Conservation (phyloP, 2,113 vertebrate species). For the Marmota flaviventris region DNA sequence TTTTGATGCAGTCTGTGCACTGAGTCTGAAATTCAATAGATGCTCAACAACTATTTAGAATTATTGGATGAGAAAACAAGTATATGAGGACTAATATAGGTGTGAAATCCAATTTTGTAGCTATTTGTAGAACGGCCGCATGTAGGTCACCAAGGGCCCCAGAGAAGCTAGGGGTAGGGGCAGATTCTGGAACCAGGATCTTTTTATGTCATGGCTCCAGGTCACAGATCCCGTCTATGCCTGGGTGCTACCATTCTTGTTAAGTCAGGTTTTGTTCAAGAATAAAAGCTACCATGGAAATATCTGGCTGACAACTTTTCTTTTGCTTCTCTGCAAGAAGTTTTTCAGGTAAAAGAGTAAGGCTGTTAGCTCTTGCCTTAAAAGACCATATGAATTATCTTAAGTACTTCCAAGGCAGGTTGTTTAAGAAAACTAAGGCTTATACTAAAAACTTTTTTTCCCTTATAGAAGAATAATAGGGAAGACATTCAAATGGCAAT, state of each 20-base stretch:
- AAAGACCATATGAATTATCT: conserved; percentile 66
- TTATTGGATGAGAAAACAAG: not conserved
- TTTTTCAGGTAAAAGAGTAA: conserved; percentile 79
- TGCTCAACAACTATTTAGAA: not conserved
- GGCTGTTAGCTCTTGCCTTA: conserved; percentile 76
- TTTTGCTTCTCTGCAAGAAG: conserved; percentile 65
- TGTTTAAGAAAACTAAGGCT: conserved; percentile 61
- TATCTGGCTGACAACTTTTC: conserved; percentile 68
- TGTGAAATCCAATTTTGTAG: not conserved
- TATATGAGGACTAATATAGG: not conserved
- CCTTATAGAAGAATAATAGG: conserved; percentile 69
- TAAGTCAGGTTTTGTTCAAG: conserved; percentile 74
- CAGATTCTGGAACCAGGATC: conserved; percentile 62
- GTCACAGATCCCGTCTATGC: conserved; percentile 60
- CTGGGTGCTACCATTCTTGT: conserved; percentile 66
- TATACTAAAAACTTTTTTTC: conserved; percentile 69
- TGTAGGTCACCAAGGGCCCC: not conserved
- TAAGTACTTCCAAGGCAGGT: conserved; percentile 77
- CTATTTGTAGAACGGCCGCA: not conserved
- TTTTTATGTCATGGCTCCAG: conserved; percentile 58
- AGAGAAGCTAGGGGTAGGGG: conserved; percentile 35
- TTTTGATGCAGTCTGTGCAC: not conserved
- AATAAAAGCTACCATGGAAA: conserved; percentile 72
- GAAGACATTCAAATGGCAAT: conserved; percentile 62
- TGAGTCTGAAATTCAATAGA: not conserved